Percentiles rank a stretch among this genome's conserved stretches.
These are phyloP conservation scores for Colletes collaris DNA, from an alignment of 2,888 invertebrate genomes.

Conservation along the genomic window DNA sequence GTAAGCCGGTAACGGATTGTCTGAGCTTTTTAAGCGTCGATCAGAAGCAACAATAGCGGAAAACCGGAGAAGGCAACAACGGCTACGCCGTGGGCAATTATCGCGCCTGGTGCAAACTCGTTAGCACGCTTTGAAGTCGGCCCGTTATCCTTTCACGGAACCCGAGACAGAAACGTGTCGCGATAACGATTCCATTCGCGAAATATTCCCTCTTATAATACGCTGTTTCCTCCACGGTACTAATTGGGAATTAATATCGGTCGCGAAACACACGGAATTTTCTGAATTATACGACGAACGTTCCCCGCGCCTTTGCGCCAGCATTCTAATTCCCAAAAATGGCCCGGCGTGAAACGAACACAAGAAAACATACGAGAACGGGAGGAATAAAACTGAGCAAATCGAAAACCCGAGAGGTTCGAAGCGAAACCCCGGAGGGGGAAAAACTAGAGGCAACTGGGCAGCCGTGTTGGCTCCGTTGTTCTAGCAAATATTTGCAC, in stretches of 20 bases:
- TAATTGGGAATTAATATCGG: no score
- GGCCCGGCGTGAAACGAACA: background rate
- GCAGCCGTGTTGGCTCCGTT: conserved; percentile 30
- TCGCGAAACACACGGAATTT: no score
- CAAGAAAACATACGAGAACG: background rate
- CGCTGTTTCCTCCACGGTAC: no score
- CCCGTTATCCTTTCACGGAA: conserved; percentile 63
- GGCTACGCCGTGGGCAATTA: conserved; percentile 57
- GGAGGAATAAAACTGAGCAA: conserved; percentile 1
- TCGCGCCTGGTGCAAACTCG: conserved; percentile 67
- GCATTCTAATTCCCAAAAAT: background rate
- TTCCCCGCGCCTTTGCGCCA: no score
- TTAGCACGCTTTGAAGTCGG: conserved; percentile 63
- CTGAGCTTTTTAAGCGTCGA: conserved; percentile 27
- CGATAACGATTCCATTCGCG: conserved; percentile 53
- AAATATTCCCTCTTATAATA: conserved; percentile 26
- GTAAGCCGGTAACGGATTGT: background rate
- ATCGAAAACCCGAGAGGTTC: conserved; percentile 21
- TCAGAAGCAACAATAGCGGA: conserved; percentile 32
- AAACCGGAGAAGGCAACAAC: conserved; percentile 29
- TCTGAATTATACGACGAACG: no score
- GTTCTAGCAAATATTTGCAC: conserved; percentile 64
- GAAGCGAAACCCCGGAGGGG: background rate
- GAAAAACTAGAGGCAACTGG: background rate
- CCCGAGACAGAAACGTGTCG: conserved; percentile 54